Evolutionary conservation across 2,797 vertebrate genomes (phyloP), one percentile per base, ranked within the genome.

Genomic region (Lophura swinhoii): DNA sequence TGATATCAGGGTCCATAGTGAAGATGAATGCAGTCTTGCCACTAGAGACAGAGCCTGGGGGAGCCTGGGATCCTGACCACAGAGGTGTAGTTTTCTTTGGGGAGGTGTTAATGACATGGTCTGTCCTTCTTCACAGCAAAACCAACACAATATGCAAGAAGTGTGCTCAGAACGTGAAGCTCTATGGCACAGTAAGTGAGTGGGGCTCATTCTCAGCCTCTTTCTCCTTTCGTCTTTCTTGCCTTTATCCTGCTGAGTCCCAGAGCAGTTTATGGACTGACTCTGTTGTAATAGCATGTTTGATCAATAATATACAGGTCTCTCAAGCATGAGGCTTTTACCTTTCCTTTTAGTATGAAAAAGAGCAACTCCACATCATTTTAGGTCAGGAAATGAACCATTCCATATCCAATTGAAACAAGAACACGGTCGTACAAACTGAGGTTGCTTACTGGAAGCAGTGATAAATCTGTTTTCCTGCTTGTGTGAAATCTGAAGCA

Each of bases 131-230:
- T 87, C 53, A 87, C 98, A 99, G 99, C 96, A 99, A 99, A 98
- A 99, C 99, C 92, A 99, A 99, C 96, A 99, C 99, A 31, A 99
- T 99, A 98, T 99, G 99, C 98, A 99, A 99, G 98, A 99, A 99
- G 94, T 99, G 99, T 95, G 99, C 99, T 91, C 99, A 99, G 97
- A 99, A 99, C 13, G 99, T 99, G 92, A 99, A 99, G 97, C 98
- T 99, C 94, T 99, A 99, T 75, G 99, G 99, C 95, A 99, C 99
- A 13, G 99, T 99, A 97, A 98, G 99, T 98, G 77, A 88, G 18
- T 3, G 4, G 72, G 71, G 67, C 86, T 72, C 3, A 4, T 69
- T 49, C 51, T 43, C 60, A 66, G 53, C 48, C 28, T 91, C 23
- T 46, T 58, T 43, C 46, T 58, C 49, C 60, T 91, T 94, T 88